Conservation (phyloP, 2,113 vertebrate genomes). For the Pterophyllum scalare region DNA sequence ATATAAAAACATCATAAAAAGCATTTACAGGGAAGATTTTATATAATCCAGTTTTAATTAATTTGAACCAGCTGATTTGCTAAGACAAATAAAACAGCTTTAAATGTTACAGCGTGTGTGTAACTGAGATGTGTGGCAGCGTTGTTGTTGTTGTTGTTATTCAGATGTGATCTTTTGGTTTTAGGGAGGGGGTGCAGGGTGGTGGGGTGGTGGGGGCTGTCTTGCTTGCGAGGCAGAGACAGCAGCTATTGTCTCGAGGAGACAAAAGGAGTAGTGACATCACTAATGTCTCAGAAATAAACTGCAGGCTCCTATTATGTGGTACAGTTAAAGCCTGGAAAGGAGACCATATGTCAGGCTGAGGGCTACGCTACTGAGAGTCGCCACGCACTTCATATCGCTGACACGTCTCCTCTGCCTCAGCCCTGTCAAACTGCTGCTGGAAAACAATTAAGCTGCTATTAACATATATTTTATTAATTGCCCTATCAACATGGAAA, state of each 20-base stretch:
- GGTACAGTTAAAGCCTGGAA: constrained; percentile 75
- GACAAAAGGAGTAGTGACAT: constrained; percentile 78
- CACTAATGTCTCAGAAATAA: constrained; percentile 73
- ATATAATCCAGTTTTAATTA: constrained; percentile 58
- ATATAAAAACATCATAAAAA: constrained; percentile 5
- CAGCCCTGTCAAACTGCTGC: constrained; percentile 72
- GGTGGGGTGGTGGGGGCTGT: constrained; percentile 4
- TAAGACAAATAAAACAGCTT: constrained; percentile 50
- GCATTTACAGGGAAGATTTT: constrained; percentile 30
- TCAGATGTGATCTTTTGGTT: constrained; percentile 59
- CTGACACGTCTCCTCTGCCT: constrained; percentile 70
- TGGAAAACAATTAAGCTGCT: constrained; percentile 84
- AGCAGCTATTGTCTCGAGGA: constrained; percentile 74
- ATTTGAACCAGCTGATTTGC: constrained; percentile 63
- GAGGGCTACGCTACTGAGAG: constrained; percentile 66
- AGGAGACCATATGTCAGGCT: constrained; percentile 79
- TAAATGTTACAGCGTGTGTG: not conserved
- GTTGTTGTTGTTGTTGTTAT: constrained; percentile 64
- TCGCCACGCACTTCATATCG: constrained; percentile 64
- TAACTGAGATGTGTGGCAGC: constrained; percentile 50
- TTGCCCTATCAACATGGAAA: constrained; percentile 86
- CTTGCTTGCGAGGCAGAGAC: constrained; percentile 50
- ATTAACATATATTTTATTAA: constrained; percentile 95
- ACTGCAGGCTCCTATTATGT: constrained; percentile 74
- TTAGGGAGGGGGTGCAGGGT: not conserved